Conservation (phyloP, 2,888 invertebrate species). For the Phortica okadai region DNA sequence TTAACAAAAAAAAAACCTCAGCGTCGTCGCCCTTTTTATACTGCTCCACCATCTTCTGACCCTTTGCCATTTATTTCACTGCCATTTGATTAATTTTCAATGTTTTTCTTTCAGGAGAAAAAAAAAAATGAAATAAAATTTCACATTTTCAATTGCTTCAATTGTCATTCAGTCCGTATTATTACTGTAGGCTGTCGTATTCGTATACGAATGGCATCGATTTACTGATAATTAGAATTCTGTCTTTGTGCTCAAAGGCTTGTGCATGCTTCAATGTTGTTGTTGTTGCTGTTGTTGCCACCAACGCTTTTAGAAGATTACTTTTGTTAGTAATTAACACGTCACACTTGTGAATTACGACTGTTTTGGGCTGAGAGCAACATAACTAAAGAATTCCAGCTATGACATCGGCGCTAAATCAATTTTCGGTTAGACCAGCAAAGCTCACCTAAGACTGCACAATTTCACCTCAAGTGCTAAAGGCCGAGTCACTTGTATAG, state of each 20-base stretch:
- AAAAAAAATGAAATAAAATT: too few relatives aligned
- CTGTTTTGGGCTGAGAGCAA: not conserved
- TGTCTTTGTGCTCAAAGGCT: constrained; percentile 6
- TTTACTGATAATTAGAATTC: constrained; percentile 17
- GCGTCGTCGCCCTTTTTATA: not conserved
- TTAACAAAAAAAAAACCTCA: constrained; percentile 11
- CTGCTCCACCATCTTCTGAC: not conserved
- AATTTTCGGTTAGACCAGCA: constrained; percentile 16
- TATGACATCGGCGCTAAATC: not conserved
- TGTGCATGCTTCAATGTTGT: constrained; percentile 18
- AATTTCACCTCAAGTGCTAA: not conserved
- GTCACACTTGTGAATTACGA: constrained; percentile 35
- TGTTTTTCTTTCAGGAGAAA: constrained; percentile 1
- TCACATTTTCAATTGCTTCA: not conserved
- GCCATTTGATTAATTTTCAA: constrained; percentile 24
- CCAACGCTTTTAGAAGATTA: constrained; percentile 54
- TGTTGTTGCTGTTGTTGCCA: not conserved
- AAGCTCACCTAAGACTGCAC: not conserved
- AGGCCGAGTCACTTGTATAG: not conserved
- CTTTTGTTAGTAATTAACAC: constrained; percentile 60
- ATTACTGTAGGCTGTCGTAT: not conserved
- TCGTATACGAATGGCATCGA: not conserved
- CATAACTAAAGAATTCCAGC: not conserved
- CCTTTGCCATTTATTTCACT: not conserved
- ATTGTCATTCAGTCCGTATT: not conserved